Evolutionary conservation across 2,113 vertebrate genomes (phyloP), one percentile per base, ranked within the genome.

Genomic region (Alligator sinensis): DNA sequence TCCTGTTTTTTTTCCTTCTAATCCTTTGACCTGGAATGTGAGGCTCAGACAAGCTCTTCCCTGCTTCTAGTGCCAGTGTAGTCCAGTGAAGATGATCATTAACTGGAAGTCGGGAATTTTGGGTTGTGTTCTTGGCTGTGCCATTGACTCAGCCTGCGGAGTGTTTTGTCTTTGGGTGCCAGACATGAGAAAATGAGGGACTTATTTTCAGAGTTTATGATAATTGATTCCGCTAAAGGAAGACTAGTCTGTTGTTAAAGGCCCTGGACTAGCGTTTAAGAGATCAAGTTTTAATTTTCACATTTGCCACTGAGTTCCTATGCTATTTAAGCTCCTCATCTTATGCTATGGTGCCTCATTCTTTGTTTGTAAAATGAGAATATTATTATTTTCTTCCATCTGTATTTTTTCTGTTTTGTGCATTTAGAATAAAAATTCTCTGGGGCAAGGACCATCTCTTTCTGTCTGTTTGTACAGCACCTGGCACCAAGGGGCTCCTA

Each of bases 1-100:
- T 84, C 27, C 47, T 95, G 38, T 54, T 47, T 87, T 80, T 94
- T 91, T 83, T 38, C 68, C 66, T 91, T 5, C 21, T 21, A 89
- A 66, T 82, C 18, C 6, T 79, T 58, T 83, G 68, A 34, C 82
- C 80, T 75, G 54, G 82, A 64, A 85, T 58, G 28, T 81, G 79
- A 82, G 80, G 34, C 55, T 61, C 58, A 80, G 77, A 91, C 74
- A 78, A 87, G 58, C 18, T 92, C 1, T 88, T 88, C 79, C 58
- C 4, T 87, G 12, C 55, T 87, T 90, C n/a, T 0, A 0, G 77
- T 62, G 91, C 34, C 13, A n/a, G 10, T 84, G 1, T 30, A 76
- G 75, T 4, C 13, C 10, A 25, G 59, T 24, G 38, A 59, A 66
- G 30, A 89, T 90, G 38, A 55, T 58, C 6, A 47, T 64, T n/a